phyloP scores from a whole-genome alignment of 2,113 vertebrate genomes.

The Odontesthes bonariensis region DNA sequence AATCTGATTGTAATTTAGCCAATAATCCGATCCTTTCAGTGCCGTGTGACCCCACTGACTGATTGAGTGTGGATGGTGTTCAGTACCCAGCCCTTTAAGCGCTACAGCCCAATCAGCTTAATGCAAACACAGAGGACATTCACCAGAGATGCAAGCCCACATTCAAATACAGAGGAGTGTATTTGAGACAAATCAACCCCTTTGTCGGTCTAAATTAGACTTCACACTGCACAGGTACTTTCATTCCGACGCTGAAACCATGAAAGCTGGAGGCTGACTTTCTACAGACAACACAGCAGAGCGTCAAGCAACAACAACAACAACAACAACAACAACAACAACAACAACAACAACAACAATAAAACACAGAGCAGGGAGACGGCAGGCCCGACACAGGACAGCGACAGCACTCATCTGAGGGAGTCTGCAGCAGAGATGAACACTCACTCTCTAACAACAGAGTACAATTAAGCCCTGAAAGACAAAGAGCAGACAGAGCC shows the following conservation, averaged over 20 bases:
- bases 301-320: constrained; percentile 38
- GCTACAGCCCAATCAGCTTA: not conserved
- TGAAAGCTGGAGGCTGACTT: constrained; percentile 8
- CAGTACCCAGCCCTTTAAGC: constrained; percentile 37
- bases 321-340: no score
- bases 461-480: constrained; percentile 93
- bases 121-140: constrained; percentile 14
- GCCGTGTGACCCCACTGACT: no score
- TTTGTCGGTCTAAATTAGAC: not conserved
- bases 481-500: constrained; percentile 82
- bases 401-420: constrained; percentile 46
- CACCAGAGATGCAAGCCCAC: constrained; percentile 45
- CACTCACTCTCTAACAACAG: constrained; percentile 96
- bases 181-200: constrained; percentile 39
- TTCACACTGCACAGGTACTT: constrained; percentile 13
- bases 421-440: constrained; percentile 48
- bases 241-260: constrained; percentile 39
- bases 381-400: constrained; percentile 12
- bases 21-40: no score
- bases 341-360: constrained; percentile 22
- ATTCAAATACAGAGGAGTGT: constrained; percentile 53
- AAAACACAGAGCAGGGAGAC: not conserved
- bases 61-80: not conserved
- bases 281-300: constrained; percentile 39
- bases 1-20: no score